Percentiles rank a stretch among this genome's conserved stretches.
These are phyloP conservation scores for Parapristionchus giblindavisi DNA, from an alignment of 2,888 invertebrate genomes.

Conservation along the genomic window DNA sequence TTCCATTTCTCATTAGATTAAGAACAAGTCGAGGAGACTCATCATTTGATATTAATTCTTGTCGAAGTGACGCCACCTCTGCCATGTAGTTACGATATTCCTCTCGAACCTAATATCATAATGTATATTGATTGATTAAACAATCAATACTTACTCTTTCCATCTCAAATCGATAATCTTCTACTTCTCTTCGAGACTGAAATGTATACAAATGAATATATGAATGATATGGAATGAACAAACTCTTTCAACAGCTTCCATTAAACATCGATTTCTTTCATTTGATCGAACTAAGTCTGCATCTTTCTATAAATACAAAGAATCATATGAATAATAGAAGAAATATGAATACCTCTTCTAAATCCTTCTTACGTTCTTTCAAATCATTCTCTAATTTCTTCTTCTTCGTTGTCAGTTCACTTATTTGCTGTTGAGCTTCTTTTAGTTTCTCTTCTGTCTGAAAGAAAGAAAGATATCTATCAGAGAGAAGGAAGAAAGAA, in stretches of 20 bases:
- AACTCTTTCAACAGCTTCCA: background rate
- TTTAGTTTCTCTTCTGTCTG: background rate
- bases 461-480: too few relatives aligned
- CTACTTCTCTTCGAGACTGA: background rate
- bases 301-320: constrained; percentile 23
- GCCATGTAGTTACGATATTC: constrained; percentile 30
- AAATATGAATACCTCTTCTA: background rate
- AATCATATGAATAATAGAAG: background rate
- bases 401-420: background rate
- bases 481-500: too few relatives aligned
- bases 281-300: constrained; percentile 21
- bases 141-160: constrained; percentile 1
- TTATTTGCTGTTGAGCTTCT: background rate
- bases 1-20: constrained; percentile 21
- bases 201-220: background rate
- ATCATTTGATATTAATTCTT: constrained; percentile 12
- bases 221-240: too few relatives aligned
- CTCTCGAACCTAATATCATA: constrained; percentile 14
- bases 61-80: background rate
- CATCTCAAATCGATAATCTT: constrained; percentile 17
- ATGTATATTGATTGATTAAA: background rate
- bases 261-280: background rate
- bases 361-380: background rate
- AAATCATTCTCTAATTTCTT: background rate
- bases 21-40: constrained; percentile 9